Percentiles rank a stretch among this genome's conserved stretches.
Evolutionary conservation across 2,888 invertebrate genomes (phyloP).

Genomic region (Tholera decimalis): DNA sequence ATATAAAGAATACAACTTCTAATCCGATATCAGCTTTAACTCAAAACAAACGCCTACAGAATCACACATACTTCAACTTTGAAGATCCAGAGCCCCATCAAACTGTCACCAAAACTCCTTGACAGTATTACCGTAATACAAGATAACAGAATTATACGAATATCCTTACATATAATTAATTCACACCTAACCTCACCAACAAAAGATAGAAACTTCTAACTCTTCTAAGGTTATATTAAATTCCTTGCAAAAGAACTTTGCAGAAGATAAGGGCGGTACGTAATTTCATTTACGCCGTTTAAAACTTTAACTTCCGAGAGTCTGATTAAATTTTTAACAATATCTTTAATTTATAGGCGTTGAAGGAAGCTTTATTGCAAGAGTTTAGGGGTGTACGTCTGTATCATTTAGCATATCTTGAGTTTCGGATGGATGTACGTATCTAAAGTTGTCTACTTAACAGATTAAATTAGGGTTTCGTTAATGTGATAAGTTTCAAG

Average conservation of each 20-base stretch:
- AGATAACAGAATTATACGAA: conserved; percentile 37
- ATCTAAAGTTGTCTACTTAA: not conserved
- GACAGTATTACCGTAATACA: conserved; percentile 35
- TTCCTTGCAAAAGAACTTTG: conserved; percentile 79
- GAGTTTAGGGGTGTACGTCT: conserved; percentile 30
- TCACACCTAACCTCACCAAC: conserved; percentile 77
- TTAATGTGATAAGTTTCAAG: not conserved
- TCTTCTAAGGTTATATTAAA: conserved; percentile 81
- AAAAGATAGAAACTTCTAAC: conserved; percentile 76
- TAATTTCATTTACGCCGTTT: conserved; percentile 85
- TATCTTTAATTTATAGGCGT: conserved; percentile 78
- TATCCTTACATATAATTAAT: conserved; percentile 68
- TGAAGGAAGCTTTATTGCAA: conserved; percentile 62
- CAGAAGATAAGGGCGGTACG: conserved; percentile 78
- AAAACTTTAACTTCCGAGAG: conserved; percentile 77
- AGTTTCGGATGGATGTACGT: conserved; percentile 11
- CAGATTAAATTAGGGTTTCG: conserved; percentile 11
- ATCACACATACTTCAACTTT: not conserved
- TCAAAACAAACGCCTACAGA: not conserved
- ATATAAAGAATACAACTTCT: not conserved
- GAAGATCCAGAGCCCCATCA: not conserved
- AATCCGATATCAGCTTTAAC: no score
- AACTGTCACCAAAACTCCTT: conserved; percentile 17
- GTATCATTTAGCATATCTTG: conserved; percentile 28
- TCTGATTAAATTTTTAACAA: conserved; percentile 83